phyloP scores from a whole-genome alignment of 1,140 invertebrate genomes.

The Scylla paramamosain region DNA sequence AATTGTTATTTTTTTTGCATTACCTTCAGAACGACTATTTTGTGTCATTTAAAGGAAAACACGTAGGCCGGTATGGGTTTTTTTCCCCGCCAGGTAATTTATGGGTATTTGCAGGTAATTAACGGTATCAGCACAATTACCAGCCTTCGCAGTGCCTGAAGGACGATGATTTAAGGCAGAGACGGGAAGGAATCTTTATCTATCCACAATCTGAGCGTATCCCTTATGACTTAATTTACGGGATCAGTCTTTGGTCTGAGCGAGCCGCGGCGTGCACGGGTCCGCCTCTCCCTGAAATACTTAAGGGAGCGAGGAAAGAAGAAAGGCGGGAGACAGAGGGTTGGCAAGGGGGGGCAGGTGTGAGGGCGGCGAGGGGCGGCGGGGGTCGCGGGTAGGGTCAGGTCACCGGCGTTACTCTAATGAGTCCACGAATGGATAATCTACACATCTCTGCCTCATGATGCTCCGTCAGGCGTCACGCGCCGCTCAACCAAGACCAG shows the following conservation, averaged over 20 bases:
- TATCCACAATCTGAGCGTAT: background rate
- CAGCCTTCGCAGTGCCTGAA: background rate
- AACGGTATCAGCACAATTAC: too few relatives aligned
- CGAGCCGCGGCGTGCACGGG: background rate
- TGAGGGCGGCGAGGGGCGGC: background rate
- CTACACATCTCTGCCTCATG: conserved; percentile 67
- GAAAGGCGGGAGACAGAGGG: background rate
- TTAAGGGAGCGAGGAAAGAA: conserved; percentile 14
- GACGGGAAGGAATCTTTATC: background rate
- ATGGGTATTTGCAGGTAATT: too few relatives aligned
- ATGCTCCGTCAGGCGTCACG: conserved; percentile 69
- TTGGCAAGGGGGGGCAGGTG: background rate
- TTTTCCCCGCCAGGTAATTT: too few relatives aligned
- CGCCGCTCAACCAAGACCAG: conserved; percentile 60
- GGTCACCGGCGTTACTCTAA: conserved; percentile 63
- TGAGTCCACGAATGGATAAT: conserved; percentile 69
- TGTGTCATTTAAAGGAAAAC: too few relatives aligned
- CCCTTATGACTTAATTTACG: background rate
- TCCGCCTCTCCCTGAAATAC: conserved; percentile 1
- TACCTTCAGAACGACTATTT: too few relatives aligned
- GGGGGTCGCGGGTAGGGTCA: conserved; percentile 45
- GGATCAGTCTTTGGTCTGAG: background rate
- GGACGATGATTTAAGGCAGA: background rate
- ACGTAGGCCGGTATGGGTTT: too few relatives aligned
- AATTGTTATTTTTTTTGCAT: too few relatives aligned